A percentile compares a stretch with the other conserved stretches of the same genome.
These are phyloP conservation scores for Drosophila asahinai DNA, from an alignment of 1,140 invertebrate genomes.

Conservation along the genomic window DNA sequence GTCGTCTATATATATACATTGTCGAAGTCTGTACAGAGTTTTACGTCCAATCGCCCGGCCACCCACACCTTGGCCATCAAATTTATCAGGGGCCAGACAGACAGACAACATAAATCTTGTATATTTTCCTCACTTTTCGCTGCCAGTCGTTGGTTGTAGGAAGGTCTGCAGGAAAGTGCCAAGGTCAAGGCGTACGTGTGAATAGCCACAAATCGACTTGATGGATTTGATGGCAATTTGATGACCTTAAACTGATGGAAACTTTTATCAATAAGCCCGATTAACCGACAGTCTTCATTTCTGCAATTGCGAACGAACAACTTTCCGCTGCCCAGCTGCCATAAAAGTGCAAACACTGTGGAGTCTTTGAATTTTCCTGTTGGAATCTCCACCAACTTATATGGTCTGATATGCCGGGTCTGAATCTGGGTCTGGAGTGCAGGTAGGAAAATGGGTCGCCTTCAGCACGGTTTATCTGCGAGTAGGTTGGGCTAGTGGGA, in stretches of 20 bases:
- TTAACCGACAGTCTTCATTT: constrained; percentile 14
- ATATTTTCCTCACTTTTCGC: constrained; percentile 31
- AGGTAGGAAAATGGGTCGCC: constrained; percentile 43
- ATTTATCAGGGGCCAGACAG: constrained; percentile 66
- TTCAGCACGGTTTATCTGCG: constrained; percentile 38
- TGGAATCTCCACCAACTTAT: constrained; percentile 35
- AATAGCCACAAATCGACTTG: constrained; percentile 57
- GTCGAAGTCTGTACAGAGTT: constrained; percentile 65
- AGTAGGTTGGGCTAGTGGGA: constrained; percentile 10
- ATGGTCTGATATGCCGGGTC: constrained; percentile 32
- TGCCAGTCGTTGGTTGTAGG: constrained; percentile 10
- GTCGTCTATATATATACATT: constrained; percentile 31
- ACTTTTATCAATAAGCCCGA: constrained; percentile 59
- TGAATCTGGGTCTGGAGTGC: constrained; percentile 6
- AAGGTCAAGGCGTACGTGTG: constrained; percentile 76
- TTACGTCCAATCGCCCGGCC: constrained; percentile 38
- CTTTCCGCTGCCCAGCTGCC: constrained; percentile 53
- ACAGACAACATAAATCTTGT: constrained; percentile 75
- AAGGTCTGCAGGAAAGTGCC: constrained; percentile 36
- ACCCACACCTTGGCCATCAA: constrained; percentile 58
- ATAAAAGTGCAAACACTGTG: constrained; percentile 66
- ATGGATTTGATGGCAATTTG: constrained; percentile 47
- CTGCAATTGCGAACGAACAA: constrained; percentile 6
- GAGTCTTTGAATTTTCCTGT: constrained; percentile 56
- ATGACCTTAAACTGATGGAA: constrained; percentile 43